phyloP scores from a whole-genome alignment of 2,113 vertebrate genomes.

The Nothobranchius furzeri region DNA sequence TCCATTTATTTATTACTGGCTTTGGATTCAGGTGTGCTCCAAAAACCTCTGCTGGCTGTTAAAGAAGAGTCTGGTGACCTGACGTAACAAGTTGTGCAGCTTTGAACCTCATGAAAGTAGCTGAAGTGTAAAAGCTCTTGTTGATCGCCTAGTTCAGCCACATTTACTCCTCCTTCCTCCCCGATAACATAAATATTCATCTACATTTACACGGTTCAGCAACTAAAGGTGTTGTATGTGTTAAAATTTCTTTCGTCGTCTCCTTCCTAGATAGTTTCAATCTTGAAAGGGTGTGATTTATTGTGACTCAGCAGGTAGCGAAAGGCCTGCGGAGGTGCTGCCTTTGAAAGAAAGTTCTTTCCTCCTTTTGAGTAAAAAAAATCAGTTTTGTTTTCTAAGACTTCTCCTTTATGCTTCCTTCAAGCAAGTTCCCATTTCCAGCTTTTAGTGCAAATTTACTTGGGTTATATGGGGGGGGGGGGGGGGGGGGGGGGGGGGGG shows the following conservation, averaged over 20 bases:
- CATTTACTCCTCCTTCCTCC: neutral
- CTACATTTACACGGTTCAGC: neutral
- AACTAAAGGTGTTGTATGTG: constrained; percentile 1
- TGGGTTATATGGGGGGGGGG: no score
- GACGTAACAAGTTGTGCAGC: no score
- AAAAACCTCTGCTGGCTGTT: neutral
- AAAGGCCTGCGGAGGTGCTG: constrained; percentile 1
- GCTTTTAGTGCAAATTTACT: neutral
- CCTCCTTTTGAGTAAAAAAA: neutral
- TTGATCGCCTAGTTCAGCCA: neutral
- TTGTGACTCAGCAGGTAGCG: constrained; percentile 47
- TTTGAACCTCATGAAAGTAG: neutral
- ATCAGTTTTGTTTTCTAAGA: constrained; percentile 20
- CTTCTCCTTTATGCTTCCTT: constrained; percentile 55
- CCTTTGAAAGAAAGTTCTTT: constrained; percentile 28
- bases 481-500: no score
- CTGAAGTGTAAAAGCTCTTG: constrained; percentile 4
- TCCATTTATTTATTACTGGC: neutral
- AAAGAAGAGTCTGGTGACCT: neutral
- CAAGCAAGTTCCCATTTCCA: constrained; percentile 33
- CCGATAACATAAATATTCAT: neutral
- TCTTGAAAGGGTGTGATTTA: constrained; percentile 29
- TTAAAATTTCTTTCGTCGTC: neutral
- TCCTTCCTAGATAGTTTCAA: constrained; percentile 1
- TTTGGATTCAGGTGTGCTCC: neutral